Percentiles rank a stretch among this genome's conserved stretches.
Evolutionary conservation across 2,888 invertebrate species (phyloP).

Genomic region (Aproaerema taeniolella): DNA sequence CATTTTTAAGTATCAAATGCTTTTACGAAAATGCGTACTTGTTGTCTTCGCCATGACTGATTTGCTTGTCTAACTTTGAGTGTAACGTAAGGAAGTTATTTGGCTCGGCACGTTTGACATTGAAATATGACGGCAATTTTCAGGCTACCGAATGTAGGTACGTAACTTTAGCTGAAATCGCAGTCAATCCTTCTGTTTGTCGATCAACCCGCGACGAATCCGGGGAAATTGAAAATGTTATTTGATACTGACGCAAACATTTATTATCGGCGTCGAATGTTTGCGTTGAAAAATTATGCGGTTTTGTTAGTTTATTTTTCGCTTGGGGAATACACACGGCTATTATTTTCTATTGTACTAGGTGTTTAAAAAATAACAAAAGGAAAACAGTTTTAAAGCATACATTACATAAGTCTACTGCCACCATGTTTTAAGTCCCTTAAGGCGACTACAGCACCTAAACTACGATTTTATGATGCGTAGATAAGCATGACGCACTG

Average conservation of each 20-base stretch:
- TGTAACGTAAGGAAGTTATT: slow-evolving; percentile 59
- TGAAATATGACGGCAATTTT: slow-evolving; percentile 69
- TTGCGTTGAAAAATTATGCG: slow-evolving; percentile 4
- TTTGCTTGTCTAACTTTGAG: slow-evolving; percentile 45
- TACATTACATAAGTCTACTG: too few species aligned
- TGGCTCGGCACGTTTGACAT: slow-evolving; percentile 49
- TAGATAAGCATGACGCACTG: too few species aligned
- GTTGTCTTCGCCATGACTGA: slow-evolving; percentile 46
- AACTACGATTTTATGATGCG: too few species aligned
- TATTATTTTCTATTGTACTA: too few species aligned
- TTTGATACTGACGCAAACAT: slow-evolving; percentile 32
- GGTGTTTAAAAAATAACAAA: too few species aligned
- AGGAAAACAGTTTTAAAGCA: too few species aligned
- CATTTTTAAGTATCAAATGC: not conserved
- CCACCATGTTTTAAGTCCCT: too few species aligned
- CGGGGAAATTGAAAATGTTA: slow-evolving; percentile 53
- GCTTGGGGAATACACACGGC: too few species aligned
- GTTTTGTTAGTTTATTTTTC: slow-evolving; percentile 4
- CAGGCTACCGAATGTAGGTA: slow-evolving; percentile 44
- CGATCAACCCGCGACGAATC: slow-evolving; percentile 51
- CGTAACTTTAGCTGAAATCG: slow-evolving; percentile 23
- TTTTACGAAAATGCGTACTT: slow-evolving; percentile 25
- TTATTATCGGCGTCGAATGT: slow-evolving; percentile 23
- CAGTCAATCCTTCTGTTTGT: slow-evolving; percentile 61
- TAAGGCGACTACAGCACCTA: too few species aligned